Evolutionary conservation across 2,888 invertebrate genomes (phyloP).

Genomic region (Pollenia labialis): DNA sequence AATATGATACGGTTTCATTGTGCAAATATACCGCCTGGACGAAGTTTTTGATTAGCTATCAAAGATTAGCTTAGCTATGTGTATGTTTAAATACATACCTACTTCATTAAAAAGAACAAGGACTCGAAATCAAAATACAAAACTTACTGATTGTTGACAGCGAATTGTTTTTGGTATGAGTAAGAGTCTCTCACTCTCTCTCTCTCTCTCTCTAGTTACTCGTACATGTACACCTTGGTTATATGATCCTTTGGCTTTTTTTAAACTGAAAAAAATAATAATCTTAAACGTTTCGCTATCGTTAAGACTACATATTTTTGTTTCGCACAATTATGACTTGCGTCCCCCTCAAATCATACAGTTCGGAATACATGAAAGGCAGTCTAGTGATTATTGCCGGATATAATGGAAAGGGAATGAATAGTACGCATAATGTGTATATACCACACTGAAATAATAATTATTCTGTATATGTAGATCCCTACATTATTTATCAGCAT

Average conservation of each 20-base stretch:
- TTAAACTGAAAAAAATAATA: neutral
- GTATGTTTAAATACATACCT: conserved; percentile 11
- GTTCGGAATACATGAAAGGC: conserved; percentile 68
- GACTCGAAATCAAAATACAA: conserved; percentile 61
- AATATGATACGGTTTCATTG: conserved; percentile 72
- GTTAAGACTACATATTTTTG: conserved; percentile 41
- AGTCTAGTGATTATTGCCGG: conserved; percentile 55
- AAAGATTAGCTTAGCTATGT: conserved; percentile 71
- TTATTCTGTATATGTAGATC: too few relatives aligned
- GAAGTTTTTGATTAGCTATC: conserved; percentile 72
- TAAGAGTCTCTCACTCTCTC: neutral
- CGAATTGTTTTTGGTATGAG: conserved; percentile 22
- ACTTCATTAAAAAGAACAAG: conserved; percentile 65
- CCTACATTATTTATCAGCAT: too few relatives aligned
- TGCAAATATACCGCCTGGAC: conserved; percentile 73
- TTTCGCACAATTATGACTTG: conserved; percentile 72
- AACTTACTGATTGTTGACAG: conserved; percentile 63
- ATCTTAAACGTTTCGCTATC: conserved; percentile 54
- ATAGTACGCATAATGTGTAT: conserved; percentile 15
- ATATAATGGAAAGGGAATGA: conserved; percentile 52
- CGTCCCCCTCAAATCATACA: conserved; percentile 71
- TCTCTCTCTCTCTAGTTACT: conserved; percentile 10
- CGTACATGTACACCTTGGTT: conserved; percentile 45
- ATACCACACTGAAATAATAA: neutral
- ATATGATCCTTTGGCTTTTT: conserved; percentile 66